Evolutionary conservation across 2,113 vertebrate species (phyloP), one percentile per base, ranked within the genome.

Genomic region (Eulemur rufifrons): DNA sequence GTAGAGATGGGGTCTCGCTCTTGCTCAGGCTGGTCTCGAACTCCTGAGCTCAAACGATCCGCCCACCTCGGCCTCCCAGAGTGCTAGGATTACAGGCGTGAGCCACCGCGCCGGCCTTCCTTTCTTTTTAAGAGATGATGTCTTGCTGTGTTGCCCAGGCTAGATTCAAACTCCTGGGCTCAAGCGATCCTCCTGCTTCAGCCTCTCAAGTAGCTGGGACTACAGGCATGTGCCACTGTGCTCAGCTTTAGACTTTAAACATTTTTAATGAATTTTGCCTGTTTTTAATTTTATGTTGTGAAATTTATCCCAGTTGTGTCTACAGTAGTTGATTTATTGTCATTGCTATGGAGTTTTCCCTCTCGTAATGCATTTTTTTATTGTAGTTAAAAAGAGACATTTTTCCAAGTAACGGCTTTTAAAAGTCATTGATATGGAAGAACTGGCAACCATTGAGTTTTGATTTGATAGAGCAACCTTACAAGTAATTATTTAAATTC

Each of bases 321-420:
- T 91, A 91, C 29, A 50, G 59, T 42, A 56, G 47, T 84, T 77
- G 32, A 64, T 83, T 95, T 92, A 76, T 83, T 74, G n/a, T 83
- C 50, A 82, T 76, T 88, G 32, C 56, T 95, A 74, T 3, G 29
- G 42, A 27, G 32, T 89, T 83, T 83, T 76, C 52, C 59, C 76
- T 76, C n/a, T 87, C 76, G 50, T 50, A 82, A 83, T 59, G 74
- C 8, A 59, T 12, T 2, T 42, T 78, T 91, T 87, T 81, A 37
- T 37, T 52, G 34, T 81, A 47, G 64, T 81, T 95, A 39, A 86
- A 91, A 81, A 20, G 12, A 88, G 34, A 87, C 47, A 21, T 11
- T 83, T 68, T 95, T 59, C 47, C 27, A 83, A 52, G 66, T 88
- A 82, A 83, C 21, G 39, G 15, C 37, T 68, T 95, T 66, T 17